A percentile compares a stretch with the other conserved stretches of the same genome.
Evolutionary conservation across 2,797 vertebrate species (phyloP).

Genomic region (Tapera naevia): DNA sequence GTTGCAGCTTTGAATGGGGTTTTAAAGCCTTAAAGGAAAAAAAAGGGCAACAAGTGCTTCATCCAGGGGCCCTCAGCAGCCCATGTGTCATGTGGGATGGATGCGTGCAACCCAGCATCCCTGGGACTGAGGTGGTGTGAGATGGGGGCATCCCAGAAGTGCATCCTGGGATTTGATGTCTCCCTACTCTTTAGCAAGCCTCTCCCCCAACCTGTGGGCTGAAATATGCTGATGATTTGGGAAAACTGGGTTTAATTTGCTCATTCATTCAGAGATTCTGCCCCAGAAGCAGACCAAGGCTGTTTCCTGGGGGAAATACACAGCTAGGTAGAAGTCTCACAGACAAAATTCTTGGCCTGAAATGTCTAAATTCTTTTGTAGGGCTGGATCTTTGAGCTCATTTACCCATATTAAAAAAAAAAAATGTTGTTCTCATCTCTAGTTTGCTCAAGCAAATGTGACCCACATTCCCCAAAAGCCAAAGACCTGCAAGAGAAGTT

Average conservation of each 20-base stretch:
- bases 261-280: background rate
- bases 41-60: background rate
- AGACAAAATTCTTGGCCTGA: background rate
- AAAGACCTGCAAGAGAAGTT: background rate
- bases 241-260: background rate
- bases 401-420: background rate
- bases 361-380: background rate
- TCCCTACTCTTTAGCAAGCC: background rate
- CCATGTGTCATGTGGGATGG: accelerated
- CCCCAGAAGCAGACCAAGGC: background rate
- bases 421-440: background rate
- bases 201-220: background rate
- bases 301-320: background rate
- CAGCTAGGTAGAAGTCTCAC: background rate
- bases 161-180: background rate
- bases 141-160: background rate
- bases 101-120: background rate
- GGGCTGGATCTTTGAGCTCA: background rate
- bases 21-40: background rate
- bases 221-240: background rate
- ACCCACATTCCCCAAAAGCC: background rate
- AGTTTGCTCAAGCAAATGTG: background rate
- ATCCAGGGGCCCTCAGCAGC: background rate
- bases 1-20: background rate
- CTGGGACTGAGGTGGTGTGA: background rate